Percentiles rank a stretch among this genome's conserved stretches.
Conservation (phyloP, 2,113 vertebrate genomes). For the Elephantulus edwardii region DNA sequence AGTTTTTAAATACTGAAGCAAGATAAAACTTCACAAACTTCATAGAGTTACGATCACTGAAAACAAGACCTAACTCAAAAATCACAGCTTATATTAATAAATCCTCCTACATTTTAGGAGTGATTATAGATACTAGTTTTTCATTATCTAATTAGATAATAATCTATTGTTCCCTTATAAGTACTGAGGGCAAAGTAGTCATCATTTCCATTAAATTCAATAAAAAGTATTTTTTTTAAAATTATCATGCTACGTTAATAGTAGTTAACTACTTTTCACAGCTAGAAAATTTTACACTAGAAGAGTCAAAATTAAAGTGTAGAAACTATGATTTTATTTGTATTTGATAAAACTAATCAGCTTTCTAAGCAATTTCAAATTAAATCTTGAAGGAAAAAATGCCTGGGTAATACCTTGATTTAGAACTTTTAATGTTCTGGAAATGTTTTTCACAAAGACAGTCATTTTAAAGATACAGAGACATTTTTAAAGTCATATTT, state of each 20-base stretch:
- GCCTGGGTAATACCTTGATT: neutral
- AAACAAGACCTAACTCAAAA: slow-evolving; percentile 3
- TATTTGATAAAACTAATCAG: slow-evolving; percentile 24
- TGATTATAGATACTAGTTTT: slow-evolving; percentile 32
- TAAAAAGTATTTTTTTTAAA: slow-evolving; percentile 30
- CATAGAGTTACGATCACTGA: neutral
- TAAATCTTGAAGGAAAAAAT: slow-evolving; percentile 50
- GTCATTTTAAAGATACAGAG: neutral
- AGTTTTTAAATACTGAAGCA: slow-evolving; percentile 23
- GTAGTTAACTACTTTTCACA: slow-evolving; percentile 22
- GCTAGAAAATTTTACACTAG: slow-evolving; percentile 22
- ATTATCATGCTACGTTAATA: slow-evolving; percentile 2
- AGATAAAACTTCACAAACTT: neutral
- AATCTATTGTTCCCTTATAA: slow-evolving; percentile 19
- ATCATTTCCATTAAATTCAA: slow-evolving; percentile 43
- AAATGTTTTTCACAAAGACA: slow-evolving; percentile 19
- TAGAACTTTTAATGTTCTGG: slow-evolving; percentile 13
- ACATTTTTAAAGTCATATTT: slow-evolving; percentile 41
- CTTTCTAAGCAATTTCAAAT: neutral
- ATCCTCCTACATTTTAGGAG: neutral
- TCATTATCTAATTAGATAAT: slow-evolving; percentile 42
- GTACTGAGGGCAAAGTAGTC: neutral
- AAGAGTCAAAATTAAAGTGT: neutral
- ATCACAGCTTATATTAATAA: neutral
- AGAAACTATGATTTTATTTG: slow-evolving; percentile 15